A percentile compares a stretch with the other conserved stretches of the same genome.
These are phyloP conservation scores for Hyaena hyaena DNA, from an alignment of 2,113 vertebrate species.

Conservation along the genomic window DNA sequence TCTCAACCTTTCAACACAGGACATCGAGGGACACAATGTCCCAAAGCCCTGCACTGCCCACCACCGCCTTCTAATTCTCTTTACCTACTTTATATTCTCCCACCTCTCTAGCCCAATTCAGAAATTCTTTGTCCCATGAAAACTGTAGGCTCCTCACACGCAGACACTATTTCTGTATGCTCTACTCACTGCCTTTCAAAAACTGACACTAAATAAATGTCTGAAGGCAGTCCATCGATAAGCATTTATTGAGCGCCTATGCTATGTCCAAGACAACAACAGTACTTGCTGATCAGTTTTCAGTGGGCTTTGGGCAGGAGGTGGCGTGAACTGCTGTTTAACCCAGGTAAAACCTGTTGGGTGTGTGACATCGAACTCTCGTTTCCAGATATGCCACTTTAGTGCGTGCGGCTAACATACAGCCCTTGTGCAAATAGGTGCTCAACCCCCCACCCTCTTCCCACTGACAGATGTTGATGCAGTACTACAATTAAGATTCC, in stretches of 20 bases:
- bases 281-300: not conserved
- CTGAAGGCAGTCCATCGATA: not conserved
- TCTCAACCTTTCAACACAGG: not conserved
- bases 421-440: not conserved
- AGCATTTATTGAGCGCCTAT: conserved; percentile 29
- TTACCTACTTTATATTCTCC: not conserved
- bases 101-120: not conserved
- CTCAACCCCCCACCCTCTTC: not conserved
- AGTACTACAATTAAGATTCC: conserved; percentile 30
- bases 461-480: conserved; percentile 13
- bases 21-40: accelerated
- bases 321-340: not conserved
- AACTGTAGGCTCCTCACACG: not conserved
- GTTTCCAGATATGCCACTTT: not conserved
- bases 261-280: not conserved
- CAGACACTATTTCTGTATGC: not conserved
- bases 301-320: not conserved
- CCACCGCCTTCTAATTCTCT: not conserved
- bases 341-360: not conserved
- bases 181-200: not conserved
- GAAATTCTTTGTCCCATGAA: not conserved
- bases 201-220: not conserved
- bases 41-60: not conserved
- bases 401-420: not conserved
- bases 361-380: not conserved